Base-by-base conservation (phyloP, 1,140 invertebrate genomes). In the Heliconius melpomene region DNA sequence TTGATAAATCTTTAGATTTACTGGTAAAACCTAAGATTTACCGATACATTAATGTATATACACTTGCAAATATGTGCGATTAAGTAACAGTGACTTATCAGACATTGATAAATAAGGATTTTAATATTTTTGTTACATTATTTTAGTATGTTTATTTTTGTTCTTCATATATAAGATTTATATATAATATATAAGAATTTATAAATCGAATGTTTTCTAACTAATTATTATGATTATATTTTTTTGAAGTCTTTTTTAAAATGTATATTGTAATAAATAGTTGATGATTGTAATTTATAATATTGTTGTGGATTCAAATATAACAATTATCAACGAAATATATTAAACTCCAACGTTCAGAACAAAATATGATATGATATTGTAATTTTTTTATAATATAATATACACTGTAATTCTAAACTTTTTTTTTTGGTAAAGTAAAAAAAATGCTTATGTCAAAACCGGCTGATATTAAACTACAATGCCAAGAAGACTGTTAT, bases 351-450 rank as follows among this genome's bases (percentile, higher is more conserved):
- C 60, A 9, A 29, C 11, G 60, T 66, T 66, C 60, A 66, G 60
- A 66, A 66, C 60, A 29, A 66, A 29, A 66, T 66, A 79, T 81
- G 13, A 46, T 36, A 76, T 74, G 54, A 84, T 82, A 82, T 79
- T 83, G 82, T 84, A 81, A 80, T 83, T n/a, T 84, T 83, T 84
- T 83, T 71, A 80, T 81, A 26, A 29, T 26, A 66, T 66, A 26
- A 66, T 66, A 60, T 60, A 60, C 57, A 60, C 5, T 60, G n/a
- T 60, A 26, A 60, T 60, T 23, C 8, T 26, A 23, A 60, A 7
- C 20, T 60, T 8, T 3, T 23, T 60, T 60, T 60, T 13, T 46
- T 5, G 11, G 40, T 46, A 46, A 46, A 40, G 50, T 52, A 9
- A 18, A 52, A 18, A 50, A 52, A 52, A 57, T 66, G 57, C 23